Base-by-base conservation (phyloP, 2,888 invertebrate species). In the Scaptomyza parva region DNA sequence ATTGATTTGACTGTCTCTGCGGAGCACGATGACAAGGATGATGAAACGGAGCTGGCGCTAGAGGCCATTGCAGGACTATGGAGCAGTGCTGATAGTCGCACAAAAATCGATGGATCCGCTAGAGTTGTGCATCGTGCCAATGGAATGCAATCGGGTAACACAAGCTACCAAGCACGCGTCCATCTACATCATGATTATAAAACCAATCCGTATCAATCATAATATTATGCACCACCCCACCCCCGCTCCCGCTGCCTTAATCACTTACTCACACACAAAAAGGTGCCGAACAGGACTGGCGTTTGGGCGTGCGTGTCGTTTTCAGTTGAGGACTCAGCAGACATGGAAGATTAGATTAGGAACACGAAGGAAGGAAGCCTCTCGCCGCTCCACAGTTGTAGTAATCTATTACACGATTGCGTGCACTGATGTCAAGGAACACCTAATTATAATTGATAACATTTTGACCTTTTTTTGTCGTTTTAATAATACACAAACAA, bases 61-160 rank as follows among this genome's bases (percentile, higher is more conserved):
- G 91, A 91, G 74, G 91, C 91, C 1, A 90, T 91, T 47, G 91
- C 90, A 0, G 90, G 90, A 54, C 70, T 92, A 7, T 92, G 90
- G 90, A 89, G 88, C 53, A 92, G 91, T 51, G 69, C 79, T 0
- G 91, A 91, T 64, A 89, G 86, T 11, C 89, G 90, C 12, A 91
- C 91, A 0, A 89, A 90, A 59, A 66, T 92, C 24, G 91, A 92
- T 59, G 92, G 91, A 9, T 87, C 90, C 0, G 92, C 91, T 0
- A 86, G 88, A 18, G 87, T 92, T 11, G 74, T 89, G 51, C 92
- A 92, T 75, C 88, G 82, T 5, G 74, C 77, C 14, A 88, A 71
- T 52, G 76, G 88, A 30, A 66, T 85, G 66, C 77, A 89, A 71
- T 74, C 82, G 76, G 91, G 92, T 90, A 92, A 89, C 80, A 90